Evolutionary conservation across 2,888 invertebrate genomes (phyloP), one percentile per base, ranked within the genome.

Genomic region (Slavum lentiscoides): DNA sequence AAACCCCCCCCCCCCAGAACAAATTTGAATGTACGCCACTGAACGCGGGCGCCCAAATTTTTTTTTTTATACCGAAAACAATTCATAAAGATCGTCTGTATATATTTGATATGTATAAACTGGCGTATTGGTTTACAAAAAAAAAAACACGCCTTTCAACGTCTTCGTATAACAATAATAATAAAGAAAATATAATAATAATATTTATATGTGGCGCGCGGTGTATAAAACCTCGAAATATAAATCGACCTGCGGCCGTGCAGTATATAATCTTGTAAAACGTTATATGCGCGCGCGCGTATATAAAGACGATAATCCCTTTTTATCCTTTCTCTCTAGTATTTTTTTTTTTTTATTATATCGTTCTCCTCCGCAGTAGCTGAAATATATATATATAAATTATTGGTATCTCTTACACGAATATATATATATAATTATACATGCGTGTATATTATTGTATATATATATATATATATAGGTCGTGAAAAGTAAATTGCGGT

Each of bases 401-500:
- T 30, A 30, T 30, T 43, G 53, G 13, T 53, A 53, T 53, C 13
- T 53, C 17, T 7, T 68, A 30, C 23, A 67, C 8, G 21, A 21
- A 13, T 11, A 11, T 15, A 30, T 62, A 13, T 11, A 11, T 15
- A 30, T 62, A 23, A 30, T 30, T 17, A 17, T 30, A 15, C 30
- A 61, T 1, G 17, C 15, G 62, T 37, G 37, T 37, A 17, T 11
- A 13, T 21, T 11, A 23, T 8, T 61, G 23, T 9, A 11, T 61
- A 61, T 61, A 59, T n/a, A 11, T 8, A 30, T 9, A 2, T 67
- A 49, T 68, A 62, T 17, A 62, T 30, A 30, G 30, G 30, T 30
- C 30, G 3, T 8, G 3, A 74, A 64, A 73, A 74, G n/a, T 58
- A 66, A 59, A 58, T 75, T 58, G 13, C 15, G 67, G 75, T 75